Evolutionary conservation across 2,888 invertebrate genomes (phyloP).

Genomic region (Elysia crispata): DNA sequence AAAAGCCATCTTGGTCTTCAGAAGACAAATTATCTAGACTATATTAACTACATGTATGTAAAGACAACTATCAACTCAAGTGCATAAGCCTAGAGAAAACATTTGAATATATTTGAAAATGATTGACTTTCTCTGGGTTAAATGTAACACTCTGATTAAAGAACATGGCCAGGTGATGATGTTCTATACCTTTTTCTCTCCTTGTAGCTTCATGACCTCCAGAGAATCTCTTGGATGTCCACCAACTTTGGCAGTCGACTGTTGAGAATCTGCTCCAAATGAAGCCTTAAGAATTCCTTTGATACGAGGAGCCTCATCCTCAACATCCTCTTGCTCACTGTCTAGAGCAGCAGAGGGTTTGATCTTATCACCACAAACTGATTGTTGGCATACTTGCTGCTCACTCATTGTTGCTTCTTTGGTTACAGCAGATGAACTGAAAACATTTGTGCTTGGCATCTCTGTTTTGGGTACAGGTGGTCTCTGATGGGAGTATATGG

Average conservation of each 20-base stretch:
- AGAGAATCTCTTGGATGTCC: conserved; percentile 31
- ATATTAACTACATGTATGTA: too few relatives aligned
- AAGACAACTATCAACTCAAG: too few relatives aligned
- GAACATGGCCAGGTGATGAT: not conserved
- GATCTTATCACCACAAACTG: not conserved
- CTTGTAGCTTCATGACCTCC: conserved; percentile 31
- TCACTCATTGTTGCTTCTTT: not conserved
- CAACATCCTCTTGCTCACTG: not conserved
- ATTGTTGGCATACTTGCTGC: not conserved
- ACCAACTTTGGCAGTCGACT: not conserved
- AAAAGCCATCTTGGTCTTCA: too few relatives aligned
- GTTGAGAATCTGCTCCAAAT: not conserved
- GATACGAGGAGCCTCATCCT: not conserved
- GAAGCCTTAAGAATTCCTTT: conserved; percentile 38
- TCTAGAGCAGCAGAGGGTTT: not conserved
- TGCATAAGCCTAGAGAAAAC: too few relatives aligned
- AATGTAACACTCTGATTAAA: not conserved
- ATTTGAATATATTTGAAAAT: too few relatives aligned
- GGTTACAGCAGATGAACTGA: not conserved
- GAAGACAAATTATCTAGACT: too few relatives aligned
- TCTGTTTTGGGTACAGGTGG: conserved; percentile 30
- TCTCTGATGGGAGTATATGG: conserved; percentile 28
- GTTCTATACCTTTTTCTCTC: conserved; percentile 42
- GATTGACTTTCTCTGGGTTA: too few relatives aligned
- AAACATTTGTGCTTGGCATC: too few relatives aligned